Evolutionary conservation across 2,113 vertebrate species (phyloP).

Genomic region (Hymenochirus boettgeri): DNA sequence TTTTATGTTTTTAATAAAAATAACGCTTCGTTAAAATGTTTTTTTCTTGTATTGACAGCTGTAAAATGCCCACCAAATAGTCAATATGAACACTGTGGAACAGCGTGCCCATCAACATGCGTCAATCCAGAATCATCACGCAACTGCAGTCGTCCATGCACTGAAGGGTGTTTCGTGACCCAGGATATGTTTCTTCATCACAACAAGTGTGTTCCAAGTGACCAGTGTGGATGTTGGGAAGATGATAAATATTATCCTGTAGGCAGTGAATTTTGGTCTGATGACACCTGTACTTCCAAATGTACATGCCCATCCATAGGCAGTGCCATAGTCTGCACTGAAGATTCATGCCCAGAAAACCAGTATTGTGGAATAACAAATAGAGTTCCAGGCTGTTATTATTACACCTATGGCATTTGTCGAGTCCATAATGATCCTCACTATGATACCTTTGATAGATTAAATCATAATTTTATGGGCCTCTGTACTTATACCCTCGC

Average conservation of each 20-base stretch:
- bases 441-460: conserved; percentile 43
- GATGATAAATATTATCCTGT: conserved; percentile 49
- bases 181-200: conserved; percentile 47
- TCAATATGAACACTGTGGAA: conserved; percentile 48
- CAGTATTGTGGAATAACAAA: conserved; percentile 57
- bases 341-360: conserved; percentile 52
- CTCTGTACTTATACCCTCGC: conserved; percentile 47
- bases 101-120: conserved; percentile 56
- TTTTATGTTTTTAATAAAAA: conserved; percentile 28
- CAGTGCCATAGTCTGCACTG: conserved; percentile 60
- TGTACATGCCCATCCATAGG: conserved; percentile 58
- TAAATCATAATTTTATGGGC: conserved; percentile 49
- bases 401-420: not conserved
- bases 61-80: conserved; percentile 40
- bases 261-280: conserved; percentile 62
- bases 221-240: conserved; percentile 52
- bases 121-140: not conserved
- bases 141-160: conserved; percentile 35
- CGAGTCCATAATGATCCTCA: too few species aligned
- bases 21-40: too few species aligned
- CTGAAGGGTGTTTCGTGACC: conserved; percentile 49
- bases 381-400: conserved; percentile 42
- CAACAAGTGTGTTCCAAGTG: conserved; percentile 45
- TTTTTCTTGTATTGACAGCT: conserved; percentile 40
- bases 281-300: conserved; percentile 58